Evolutionary conservation across 2,797 vertebrate genomes (phyloP).

Genomic region (Protonibea diacanthus): DNA sequence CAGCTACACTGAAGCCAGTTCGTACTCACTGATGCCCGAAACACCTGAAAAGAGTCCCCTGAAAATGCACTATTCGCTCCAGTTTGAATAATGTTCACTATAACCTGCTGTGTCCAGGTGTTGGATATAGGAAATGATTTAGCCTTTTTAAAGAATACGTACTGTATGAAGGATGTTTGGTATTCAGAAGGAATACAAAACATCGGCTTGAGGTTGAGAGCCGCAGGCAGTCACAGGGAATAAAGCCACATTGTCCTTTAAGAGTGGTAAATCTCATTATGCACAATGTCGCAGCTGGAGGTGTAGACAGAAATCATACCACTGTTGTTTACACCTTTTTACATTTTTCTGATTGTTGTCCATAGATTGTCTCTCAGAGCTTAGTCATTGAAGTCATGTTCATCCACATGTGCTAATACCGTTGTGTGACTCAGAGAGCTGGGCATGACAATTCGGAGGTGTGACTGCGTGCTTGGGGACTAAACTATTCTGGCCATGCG

Average conservation of each 20-base stretch:
- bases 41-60: background rate
- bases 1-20: background rate
- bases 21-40: too few species aligned
- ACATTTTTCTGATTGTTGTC: background rate
- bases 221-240: background rate
- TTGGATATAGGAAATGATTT: background rate
- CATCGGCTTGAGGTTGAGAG: background rate
- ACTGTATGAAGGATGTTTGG: background rate
- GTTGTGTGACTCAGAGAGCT: constrained; percentile 16
- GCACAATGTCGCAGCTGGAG: background rate
- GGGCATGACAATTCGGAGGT: constrained; percentile 16
- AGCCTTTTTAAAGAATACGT: background rate
- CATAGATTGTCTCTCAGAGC: background rate
- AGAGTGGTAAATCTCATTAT: background rate
- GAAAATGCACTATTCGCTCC: background rate
- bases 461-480: constrained; percentile 47
- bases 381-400: background rate
- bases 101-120: background rate
- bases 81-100: background rate
- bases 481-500: constrained; percentile 46
- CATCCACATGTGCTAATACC: background rate
- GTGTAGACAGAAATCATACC: background rate
- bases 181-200: background rate
- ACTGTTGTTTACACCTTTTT: background rate
- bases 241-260: background rate